Percentiles rank a stretch among this genome's conserved stretches.
phyloP scores from a whole-genome alignment of 92 coral and sea anemone species.

The Bergia sp. region DNA sequence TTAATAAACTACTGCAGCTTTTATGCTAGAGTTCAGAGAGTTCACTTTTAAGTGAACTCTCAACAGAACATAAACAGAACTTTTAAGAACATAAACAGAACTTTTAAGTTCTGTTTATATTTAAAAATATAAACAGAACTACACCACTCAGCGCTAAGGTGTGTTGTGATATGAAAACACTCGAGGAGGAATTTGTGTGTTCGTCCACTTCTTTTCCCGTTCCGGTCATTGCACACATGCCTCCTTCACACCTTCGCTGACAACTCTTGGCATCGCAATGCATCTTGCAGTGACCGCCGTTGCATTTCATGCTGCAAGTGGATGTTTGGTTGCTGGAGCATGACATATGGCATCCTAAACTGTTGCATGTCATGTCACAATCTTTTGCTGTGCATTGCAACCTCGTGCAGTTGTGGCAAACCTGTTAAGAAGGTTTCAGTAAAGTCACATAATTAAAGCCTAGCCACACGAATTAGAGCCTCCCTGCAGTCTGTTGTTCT shows the following conservation, averaged over 20 bases:
- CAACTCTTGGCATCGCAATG: conserved; percentile 20
- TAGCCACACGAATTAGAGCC: neutral
- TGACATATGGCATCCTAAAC: conserved; percentile 16
- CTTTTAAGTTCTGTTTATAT: no score
- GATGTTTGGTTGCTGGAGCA: conserved; percentile 32
- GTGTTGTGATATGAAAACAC: neutral
- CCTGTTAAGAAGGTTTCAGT: neutral
- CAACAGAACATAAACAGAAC: no score
- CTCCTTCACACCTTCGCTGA: conserved; percentile 7
- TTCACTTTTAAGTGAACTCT: no score
- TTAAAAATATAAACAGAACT: neutral
- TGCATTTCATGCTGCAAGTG: conserved; percentile 19
- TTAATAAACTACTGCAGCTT: no score
- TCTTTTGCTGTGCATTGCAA: conserved; percentile 8
- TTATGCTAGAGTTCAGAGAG: no score
- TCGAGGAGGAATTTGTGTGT: neutral
- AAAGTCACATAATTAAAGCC: neutral
- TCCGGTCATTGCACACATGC: neutral
- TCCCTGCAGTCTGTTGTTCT: no score
- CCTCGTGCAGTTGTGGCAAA: conserved; percentile 18
- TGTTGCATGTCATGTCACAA: conserved; percentile 32
- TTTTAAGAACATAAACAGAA: no score
- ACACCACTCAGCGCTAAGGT: neutral
- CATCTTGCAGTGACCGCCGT: conserved; percentile 20
- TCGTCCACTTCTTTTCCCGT: conserved; percentile 18